Base-by-base conservation (phyloP, 2,888 invertebrate species). In the Sarcophaga subvicina region DNA sequence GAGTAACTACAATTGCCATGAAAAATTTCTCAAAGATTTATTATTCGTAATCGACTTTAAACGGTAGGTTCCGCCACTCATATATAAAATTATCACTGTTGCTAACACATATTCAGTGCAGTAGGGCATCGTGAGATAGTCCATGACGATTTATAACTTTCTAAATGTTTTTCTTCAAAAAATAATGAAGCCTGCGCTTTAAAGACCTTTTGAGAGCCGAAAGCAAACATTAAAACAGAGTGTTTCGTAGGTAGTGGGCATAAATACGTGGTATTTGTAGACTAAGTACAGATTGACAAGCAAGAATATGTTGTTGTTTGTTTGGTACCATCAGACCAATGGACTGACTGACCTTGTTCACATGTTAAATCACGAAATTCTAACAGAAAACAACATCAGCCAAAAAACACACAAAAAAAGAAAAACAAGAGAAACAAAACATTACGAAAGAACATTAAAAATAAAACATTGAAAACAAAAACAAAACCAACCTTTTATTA, bases 361-460 rank as follows among this genome's bases (percentile, higher is more conserved):
- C 86, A 76, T 81, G 22, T 80, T 75, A 79, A 79, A 78, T 78
- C 86, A 87, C 81, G 84, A 84, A 83, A 66, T 77, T 77, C 86
- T 87, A 84, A 78, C 75, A 80, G 27, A 75, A 63, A 81, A 71
- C 64, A 83, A 59, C 76, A 66, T 63, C 72, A 49, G 17, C 4
- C 14, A 54, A 17, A 54, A 54, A 37, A 37, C 3, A 37, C 3
- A 37, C 14, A 3, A 54, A 54, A 54, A 14, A 54, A 54, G 14
- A 54, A 4, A 14, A 54, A 54, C 54, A 17, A 14, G 4, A 37
- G 37, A 37, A 37, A 37, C 37, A 37, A 25, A 76, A 63, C 59
- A 70, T 69, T 66, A 80, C 76, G 66, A 82, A 62, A 70, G 37
- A 79, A 78, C 64, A 25, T 69, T 54, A 37, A 67, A 45, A 1